These are phyloP conservation scores for Axea sp. DNA, from an alignment of 2,888 invertebrate species.

Conservation along the genomic window DNA sequence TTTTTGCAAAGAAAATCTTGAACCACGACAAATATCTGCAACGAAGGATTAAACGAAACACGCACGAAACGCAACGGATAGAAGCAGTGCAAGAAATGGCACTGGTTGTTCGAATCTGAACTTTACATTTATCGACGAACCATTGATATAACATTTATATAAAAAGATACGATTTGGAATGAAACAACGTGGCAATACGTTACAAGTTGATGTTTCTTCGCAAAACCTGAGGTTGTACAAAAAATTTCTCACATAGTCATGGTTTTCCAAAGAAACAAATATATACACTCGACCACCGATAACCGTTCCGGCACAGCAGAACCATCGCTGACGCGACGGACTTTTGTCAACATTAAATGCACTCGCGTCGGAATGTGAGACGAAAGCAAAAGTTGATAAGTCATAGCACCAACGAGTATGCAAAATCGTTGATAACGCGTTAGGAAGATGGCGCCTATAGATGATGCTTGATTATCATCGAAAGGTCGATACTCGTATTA, in stretches of 20 bases:
- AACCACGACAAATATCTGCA: no score
- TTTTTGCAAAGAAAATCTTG: no score
- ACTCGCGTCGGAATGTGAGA: constrained; percentile 35
- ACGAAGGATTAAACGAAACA: no score
- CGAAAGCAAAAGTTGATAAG: constrained; percentile 9
- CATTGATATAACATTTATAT: constrained; percentile 16
- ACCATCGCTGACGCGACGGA: constrained; percentile 4
- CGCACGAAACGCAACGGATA: no score
- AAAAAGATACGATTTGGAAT: not conserved
- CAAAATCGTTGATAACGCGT: constrained; percentile 9
- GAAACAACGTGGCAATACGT: constrained; percentile 2
- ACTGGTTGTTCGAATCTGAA: no score
- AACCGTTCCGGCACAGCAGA: not conserved
- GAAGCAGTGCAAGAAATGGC: no score
- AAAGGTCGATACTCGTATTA: constrained; percentile 55
- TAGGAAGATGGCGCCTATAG: constrained; percentile 54
- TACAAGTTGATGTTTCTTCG: constrained; percentile 27
- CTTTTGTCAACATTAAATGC: constrained; percentile 20
- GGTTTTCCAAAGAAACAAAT: constrained; percentile 43
- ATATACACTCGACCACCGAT: constrained; percentile 30
- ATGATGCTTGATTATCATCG: constrained; percentile 55
- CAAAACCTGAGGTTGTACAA: constrained; percentile 40
- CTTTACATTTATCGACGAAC: constrained; percentile 24
- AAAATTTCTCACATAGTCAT: constrained; percentile 32
- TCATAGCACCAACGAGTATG: constrained; percentile 2